Evolutionary conservation across 2,113 vertebrate species (phyloP), one percentile per base, ranked within the genome.

Genomic region (Emydura subglobosa): DNA sequence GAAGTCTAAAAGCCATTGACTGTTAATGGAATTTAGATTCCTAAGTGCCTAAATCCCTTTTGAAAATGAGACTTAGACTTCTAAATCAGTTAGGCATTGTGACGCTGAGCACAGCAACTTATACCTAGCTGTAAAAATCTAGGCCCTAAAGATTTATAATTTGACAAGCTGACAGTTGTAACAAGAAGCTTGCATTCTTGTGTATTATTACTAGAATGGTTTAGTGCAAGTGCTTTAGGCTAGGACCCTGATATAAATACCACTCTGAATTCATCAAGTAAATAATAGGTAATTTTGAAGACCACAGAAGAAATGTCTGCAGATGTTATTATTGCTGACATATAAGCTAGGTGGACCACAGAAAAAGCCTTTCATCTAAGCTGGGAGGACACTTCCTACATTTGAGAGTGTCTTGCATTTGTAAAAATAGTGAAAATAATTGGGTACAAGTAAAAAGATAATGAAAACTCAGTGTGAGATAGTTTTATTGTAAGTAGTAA

Each of bases 381-480:
- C 88, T 31, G n/a, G 1, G 82, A 7, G 34, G 25, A 27, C 79
- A 57, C 17, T 12, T 5, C 47, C 8, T 87, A 79, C 39, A 2
- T 82, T 94, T 85, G 79, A 53, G 79, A 53, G 0, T 79, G 12
- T 82, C 51, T 82, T 87, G 42, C 91, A 68, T 94, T 95, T 79
- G 19, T 89, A 79, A n/a, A 10, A 80, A 59, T 17, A 93, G 24
- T 91, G 76, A 94, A 95, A 94, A 94, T 85, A 87, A 57, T 25
- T 25, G 2, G 2, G 3, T 85, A 54, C 25, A 31, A 55, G 25
- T 83, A 21, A 83, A 85, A 83, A 94, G 42, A 27, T 78, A 25
- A 42, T 78, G 22, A 78, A 44, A 78, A 47, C 74, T 78, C 39
- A 44, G 6, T 24, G 14, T 42, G 4, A 53, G 39, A 27, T 7